phyloP scores from a whole-genome alignment of 2,797 vertebrate species.

The Adrianichthys oophorus region DNA sequence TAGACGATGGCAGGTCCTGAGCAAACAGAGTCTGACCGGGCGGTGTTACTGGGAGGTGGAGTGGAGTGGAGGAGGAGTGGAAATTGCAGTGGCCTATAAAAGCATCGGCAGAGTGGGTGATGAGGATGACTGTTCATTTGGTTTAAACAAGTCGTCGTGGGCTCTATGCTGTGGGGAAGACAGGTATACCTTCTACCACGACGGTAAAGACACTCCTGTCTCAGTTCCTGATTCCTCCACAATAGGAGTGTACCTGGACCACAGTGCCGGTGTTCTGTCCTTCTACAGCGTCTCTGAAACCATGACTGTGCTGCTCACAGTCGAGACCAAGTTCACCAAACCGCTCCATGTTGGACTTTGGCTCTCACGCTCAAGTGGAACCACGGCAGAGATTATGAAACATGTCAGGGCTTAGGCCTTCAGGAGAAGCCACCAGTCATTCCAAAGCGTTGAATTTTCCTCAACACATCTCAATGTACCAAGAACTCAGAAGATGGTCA shows the following conservation, averaged over 20 bases:
- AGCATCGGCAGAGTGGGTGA: background rate
- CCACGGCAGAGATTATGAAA: constrained; percentile 1
- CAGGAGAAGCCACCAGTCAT: background rate
- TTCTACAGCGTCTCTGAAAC: no score
- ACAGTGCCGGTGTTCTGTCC: no score
- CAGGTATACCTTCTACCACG: background rate
- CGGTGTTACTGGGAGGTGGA: background rate
- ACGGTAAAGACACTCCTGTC: background rate
- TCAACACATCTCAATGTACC: background rate
- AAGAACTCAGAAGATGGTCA: background rate
- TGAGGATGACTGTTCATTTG: background rate
- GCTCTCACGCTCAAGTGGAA: background rate
- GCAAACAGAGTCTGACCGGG: background rate
- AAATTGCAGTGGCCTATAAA: constrained; percentile 1
- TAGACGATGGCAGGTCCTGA: background rate
- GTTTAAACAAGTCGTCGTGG: background rate
- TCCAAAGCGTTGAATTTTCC: no score
- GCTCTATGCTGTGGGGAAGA: background rate
- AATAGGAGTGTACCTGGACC: no score
- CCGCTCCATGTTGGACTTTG: constrained; percentile 6
- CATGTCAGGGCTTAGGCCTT: background rate
- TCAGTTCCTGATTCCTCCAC: background rate
- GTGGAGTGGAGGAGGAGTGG: background rate
- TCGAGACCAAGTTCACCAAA: background rate
- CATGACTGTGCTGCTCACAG: background rate